Evolutionary conservation across 1,140 invertebrate species (phyloP), one percentile per base, ranked within the genome.

Genomic region (Drosophila sulfurigaster): DNA sequence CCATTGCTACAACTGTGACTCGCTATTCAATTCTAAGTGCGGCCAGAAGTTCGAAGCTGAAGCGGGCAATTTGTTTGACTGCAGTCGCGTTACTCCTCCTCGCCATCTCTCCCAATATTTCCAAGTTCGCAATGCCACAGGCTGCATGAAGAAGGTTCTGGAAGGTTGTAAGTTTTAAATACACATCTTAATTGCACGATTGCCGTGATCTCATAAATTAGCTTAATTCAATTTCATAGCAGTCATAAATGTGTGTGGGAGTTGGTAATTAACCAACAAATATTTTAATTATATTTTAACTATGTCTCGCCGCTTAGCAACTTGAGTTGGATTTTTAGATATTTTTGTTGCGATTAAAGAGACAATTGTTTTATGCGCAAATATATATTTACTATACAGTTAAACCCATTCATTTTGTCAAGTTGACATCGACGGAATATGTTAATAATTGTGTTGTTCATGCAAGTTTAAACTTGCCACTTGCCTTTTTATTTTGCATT

Each of bases 1-100:
- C 43, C 79, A 89, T 20, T 92, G 91, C 73, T 92, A 92, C 68
- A 71, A 79, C 16, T 92, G 91, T 48, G 91, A 92, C 2, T 92
- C 91, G 35, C 7, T 1, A 0, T 76, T 1, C 7, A 71, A 57
- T 5, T 15, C 75, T 20, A 81, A 91, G 45, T 92, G 91, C 30
- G 91, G 91, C 30, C 67, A 70, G 64, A 71, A 91, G 11, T 87
- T 92, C 15, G 85, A 92, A 64, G 52, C 72, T 13, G 78, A 86
- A 5, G 28, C 68, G 5, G 65, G 11, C 4, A 15, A 74, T 11
- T 63, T 92, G 8, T 28, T 81, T 51, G 91, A 92, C 51, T 92
- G 91, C 30, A 0, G 72, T 32, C 80, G 62, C 45, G 54, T 80
- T 7, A 45, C 75, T 4, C 68, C 83, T 1, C 91, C 91, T 2